phyloP scores from a whole-genome alignment of 2,113 vertebrate species.

The Mirounga angustirostris region DNA sequence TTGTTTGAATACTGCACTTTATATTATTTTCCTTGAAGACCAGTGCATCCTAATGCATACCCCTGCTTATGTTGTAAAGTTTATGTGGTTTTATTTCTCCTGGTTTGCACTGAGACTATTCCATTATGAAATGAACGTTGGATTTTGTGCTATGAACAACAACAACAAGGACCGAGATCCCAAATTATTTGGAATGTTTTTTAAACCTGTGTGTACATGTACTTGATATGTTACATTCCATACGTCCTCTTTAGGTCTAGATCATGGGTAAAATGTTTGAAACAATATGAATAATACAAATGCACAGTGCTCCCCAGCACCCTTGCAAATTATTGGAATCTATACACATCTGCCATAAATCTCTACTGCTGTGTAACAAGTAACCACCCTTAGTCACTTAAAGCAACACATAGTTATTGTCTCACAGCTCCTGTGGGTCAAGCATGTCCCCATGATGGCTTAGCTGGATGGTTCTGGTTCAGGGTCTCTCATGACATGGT shows the following conservation, averaged over 20 bases:
- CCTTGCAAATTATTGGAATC: neutral
- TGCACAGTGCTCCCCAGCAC: neutral
- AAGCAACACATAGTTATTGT: too few relatives aligned
- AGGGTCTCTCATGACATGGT: neutral
- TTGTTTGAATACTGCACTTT: neutral
- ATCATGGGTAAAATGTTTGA: neutral
- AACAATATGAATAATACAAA: too few relatives aligned
- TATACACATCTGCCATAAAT: too few relatives aligned
- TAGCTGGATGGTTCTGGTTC: neutral
- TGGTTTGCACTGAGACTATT: too few relatives aligned
- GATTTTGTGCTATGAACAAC: neutral
- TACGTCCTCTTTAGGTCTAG: neutral
- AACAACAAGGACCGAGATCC: neutral
- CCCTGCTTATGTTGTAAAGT: neutral
- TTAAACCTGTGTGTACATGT: too few relatives aligned
- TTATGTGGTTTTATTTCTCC: neutral
- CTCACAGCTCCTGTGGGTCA: neutral
- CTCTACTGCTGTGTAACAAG: neutral
- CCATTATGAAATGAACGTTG: neutral
- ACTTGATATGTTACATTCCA: neutral
- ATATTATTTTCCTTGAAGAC: neutral
- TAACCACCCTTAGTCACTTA: neutral
- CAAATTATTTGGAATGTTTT: neutral
- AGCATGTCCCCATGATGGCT: too few relatives aligned
- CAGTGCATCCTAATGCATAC: rapidly evolving